phyloP scores from a whole-genome alignment of 2,113 vertebrate species.

The Notechis scutatus region DNA sequence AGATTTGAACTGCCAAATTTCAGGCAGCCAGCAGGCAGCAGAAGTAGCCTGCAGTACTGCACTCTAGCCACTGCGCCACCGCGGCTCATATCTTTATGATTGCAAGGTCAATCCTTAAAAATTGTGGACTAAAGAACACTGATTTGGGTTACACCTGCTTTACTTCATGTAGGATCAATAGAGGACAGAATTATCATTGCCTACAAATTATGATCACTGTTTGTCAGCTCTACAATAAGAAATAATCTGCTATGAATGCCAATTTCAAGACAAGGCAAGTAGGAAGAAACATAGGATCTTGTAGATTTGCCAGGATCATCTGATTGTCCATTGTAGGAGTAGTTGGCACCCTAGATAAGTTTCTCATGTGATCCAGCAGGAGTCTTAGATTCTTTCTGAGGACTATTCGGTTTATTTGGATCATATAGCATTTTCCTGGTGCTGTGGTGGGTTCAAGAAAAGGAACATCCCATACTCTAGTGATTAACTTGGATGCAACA shows the following conservation, averaged over 20 bases:
- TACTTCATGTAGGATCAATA: background rate
- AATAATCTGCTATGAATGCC: background rate
- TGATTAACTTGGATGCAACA: slow-evolving; percentile 21
- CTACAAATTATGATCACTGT: background rate
- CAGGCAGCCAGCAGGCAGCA: too few relatives aligned
- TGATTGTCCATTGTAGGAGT: background rate
- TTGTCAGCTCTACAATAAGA: background rate
- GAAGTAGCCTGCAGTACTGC: too few relatives aligned
- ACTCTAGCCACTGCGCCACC: too few relatives aligned
- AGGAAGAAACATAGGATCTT: background rate
- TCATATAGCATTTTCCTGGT: background rate
- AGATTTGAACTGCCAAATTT: too few relatives aligned
- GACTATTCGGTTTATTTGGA: background rate
- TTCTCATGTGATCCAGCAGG: background rate
- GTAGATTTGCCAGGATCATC: background rate
- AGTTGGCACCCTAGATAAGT: background rate
- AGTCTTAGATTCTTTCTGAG: background rate
- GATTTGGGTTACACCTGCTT: background rate
- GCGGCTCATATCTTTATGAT: background rate
- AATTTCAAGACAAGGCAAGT: background rate
- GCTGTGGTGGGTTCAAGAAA: background rate
- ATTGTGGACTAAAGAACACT: background rate
- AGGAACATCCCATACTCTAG: background rate
- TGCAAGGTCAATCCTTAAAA: background rate
- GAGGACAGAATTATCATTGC: background rate